Evolutionary conservation across 2,113 vertebrate genomes (phyloP).

Genomic region (Gymnogyps californianus): DNA sequence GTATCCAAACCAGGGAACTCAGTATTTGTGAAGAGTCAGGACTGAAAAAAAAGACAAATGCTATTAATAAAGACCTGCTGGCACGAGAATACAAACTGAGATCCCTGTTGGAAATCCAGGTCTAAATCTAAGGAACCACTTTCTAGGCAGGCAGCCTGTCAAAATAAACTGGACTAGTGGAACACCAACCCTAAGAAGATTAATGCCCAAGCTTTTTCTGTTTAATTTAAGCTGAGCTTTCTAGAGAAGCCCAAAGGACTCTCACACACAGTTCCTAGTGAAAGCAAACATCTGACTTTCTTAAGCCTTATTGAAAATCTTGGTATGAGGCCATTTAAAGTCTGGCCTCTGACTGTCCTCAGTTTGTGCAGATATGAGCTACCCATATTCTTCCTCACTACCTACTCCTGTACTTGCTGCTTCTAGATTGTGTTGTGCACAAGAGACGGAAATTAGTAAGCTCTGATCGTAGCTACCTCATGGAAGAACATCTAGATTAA

Average conservation of each 20-base stretch:
- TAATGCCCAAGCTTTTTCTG: neutral
- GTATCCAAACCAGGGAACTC: neutral
- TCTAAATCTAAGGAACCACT: neutral
- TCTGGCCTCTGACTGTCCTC: neutral
- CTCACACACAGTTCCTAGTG: neutral
- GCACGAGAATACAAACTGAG: neutral
- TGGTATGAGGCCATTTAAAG: neutral
- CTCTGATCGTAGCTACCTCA: neutral
- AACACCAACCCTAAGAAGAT: neutral
- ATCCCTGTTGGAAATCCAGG: neutral
- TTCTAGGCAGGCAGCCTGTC: neutral
- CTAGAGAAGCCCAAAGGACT: neutral
- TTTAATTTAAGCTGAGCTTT: neutral
- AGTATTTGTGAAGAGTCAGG: neutral
- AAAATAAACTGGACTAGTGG: neutral
- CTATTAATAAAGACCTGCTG: neutral
- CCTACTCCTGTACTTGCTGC: neutral
- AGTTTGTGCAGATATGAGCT: neutral
- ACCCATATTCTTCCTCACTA: fast-evolving
- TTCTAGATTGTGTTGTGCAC: neutral
- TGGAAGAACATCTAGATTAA: neutral
- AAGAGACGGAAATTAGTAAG: neutral
- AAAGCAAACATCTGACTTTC: neutral
- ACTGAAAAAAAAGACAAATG: neutral
- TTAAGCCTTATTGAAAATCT: neutral